phyloP scores from a whole-genome alignment of 2,797 vertebrate species.

The Onychomys leucogaster region DNA sequence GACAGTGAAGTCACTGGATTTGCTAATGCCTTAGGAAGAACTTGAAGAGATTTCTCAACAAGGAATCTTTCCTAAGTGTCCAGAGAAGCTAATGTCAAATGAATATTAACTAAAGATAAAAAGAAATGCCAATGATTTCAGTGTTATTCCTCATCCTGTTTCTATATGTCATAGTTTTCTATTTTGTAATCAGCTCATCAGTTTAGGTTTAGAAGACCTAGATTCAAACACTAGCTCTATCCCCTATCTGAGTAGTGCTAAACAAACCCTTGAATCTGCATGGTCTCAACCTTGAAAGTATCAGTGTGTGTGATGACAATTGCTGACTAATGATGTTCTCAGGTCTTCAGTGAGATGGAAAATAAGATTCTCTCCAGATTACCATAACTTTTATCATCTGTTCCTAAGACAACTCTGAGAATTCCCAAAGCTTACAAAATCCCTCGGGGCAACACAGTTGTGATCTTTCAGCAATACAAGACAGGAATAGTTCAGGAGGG shows the following conservation, averaged over 20 bases:
- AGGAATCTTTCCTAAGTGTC: not conserved
- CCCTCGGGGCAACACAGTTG: not conserved
- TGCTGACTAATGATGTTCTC: not conserved
- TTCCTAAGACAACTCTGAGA: not conserved
- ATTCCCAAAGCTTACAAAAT: not conserved
- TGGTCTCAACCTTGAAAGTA: not conserved
- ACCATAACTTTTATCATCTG: not conserved
- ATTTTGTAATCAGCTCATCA: not conserved
- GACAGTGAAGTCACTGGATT: not conserved
- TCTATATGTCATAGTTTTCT: not conserved
- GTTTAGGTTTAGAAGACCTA: not conserved
- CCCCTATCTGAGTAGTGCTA: not conserved
- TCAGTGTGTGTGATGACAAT: not conserved
- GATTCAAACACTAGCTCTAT: not conserved
- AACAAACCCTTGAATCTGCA: not conserved
- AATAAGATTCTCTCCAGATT: not conserved
- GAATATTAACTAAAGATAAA: not conserved
- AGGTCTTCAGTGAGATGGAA: not conserved
- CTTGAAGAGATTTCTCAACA: not conserved
- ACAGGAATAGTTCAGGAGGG: not conserved
- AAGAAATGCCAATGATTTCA: not conserved
- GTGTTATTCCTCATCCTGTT: not conserved
- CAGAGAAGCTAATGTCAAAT: not conserved
- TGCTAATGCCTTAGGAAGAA: not conserved
- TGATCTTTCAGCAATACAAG: not conserved